phyloP scores from a whole-genome alignment of 2,113 vertebrate species.

The Ancistrus triradiatus region DNA sequence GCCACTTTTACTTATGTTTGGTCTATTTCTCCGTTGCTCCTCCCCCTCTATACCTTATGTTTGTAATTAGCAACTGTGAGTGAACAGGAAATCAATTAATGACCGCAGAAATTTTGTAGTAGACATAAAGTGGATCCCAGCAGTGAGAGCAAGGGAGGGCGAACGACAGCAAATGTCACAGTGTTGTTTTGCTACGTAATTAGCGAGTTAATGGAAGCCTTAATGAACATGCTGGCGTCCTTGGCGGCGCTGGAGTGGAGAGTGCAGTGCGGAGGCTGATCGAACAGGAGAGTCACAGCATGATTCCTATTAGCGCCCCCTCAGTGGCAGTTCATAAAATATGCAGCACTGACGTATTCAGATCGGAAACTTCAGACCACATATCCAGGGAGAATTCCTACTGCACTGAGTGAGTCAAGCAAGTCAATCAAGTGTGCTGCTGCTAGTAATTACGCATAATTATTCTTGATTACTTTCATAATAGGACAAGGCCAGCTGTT shows the following conservation, averaged over 20 bases:
- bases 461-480: not conserved
- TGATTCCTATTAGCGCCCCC: not conserved
- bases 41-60: no score
- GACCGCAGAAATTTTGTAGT: conserved; percentile 43
- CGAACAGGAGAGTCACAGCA: conserved; percentile 10
- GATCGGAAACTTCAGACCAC: not conserved
- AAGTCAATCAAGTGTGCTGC: not conserved
- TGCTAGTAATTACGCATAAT: conserved; percentile 5
- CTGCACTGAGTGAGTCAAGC: not conserved
- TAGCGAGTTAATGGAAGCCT: conserved; percentile 57
- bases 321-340: not conserved
- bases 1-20: no score
- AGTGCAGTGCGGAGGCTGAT: not conserved
- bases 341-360: not conserved
- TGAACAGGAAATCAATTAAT: conserved; percentile 43
- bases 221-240: conserved; percentile 48
- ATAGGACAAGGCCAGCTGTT: conserved; percentile 3
- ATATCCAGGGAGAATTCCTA: not conserved
- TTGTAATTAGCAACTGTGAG: no score
- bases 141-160: conserved; percentile 16
- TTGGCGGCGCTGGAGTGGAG: conserved; percentile 15
- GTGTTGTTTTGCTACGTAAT: conserved; percentile 43
- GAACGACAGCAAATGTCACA: conserved; percentile 23
- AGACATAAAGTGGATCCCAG: conserved; percentile 22
- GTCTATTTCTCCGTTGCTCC: no score